phyloP scores from a whole-genome alignment of 2,113 vertebrate species.

The Lepisosteus oculatus region DNA sequence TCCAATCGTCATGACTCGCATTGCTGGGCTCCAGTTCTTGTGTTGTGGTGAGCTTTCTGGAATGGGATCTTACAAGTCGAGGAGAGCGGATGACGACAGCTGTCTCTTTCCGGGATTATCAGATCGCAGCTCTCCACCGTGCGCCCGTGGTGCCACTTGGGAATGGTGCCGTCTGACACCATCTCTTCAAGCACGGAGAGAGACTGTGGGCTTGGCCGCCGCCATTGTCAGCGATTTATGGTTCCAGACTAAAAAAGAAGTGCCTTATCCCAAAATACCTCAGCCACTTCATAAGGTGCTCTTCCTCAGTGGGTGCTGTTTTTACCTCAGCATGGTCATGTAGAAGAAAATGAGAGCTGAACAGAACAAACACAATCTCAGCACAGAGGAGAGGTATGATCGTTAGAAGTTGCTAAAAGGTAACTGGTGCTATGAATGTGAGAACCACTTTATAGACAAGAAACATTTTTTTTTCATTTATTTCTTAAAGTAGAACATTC shows the following conservation, averaged over 20 bases:
- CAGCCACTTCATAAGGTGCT: not conserved
- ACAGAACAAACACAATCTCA: too few species aligned
- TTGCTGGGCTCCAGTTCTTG: conserved; percentile 4
- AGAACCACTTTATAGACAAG: too few species aligned
- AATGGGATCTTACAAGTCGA: not conserved
- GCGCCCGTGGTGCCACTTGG: not conserved
- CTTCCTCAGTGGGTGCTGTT: not conserved
- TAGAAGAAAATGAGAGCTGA: too few species aligned
- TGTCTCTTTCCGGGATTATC: not conserved
- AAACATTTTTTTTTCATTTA: too few species aligned
- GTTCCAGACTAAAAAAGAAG: too few species aligned
- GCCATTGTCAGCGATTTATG: not conserved
- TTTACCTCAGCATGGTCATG: too few species aligned
- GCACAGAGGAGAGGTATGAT: too few species aligned
- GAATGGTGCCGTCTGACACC: not conserved
- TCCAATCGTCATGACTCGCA: not conserved
- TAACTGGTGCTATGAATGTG: too few species aligned
- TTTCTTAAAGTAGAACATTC: too few species aligned
- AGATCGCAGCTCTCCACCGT: too few species aligned
- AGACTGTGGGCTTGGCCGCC: not conserved
- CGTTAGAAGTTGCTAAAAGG: too few species aligned
- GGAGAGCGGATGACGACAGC: not conserved
- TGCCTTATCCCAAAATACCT: not conserved
- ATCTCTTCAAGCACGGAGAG: not conserved
- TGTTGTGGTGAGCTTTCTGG: conserved; percentile 2